Conservation (phyloP, 1,140 invertebrate species). For the Drosophila pallidifrons region DNA sequence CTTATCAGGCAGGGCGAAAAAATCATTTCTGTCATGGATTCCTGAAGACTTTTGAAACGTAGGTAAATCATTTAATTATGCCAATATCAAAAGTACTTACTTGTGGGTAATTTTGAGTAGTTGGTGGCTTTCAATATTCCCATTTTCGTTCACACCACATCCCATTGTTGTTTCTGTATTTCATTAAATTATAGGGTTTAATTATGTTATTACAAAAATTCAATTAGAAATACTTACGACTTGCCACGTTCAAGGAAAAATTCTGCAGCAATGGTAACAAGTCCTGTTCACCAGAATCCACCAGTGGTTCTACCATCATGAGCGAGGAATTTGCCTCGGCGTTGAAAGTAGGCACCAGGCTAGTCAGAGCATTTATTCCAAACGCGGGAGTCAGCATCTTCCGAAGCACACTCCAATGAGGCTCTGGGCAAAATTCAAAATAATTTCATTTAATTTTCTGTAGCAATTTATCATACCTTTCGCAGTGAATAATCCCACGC, state of each 20-base stretch:
- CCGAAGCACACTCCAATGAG: slow-evolving; percentile 68
- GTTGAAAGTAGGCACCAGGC: slow-evolving; percentile 75
- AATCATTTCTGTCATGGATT: slow-evolving; percentile 76
- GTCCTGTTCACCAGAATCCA: slow-evolving; percentile 48
- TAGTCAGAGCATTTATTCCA: slow-evolving; percentile 69
- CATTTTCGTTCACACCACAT: slow-evolving; percentile 45
- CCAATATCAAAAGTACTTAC: slow-evolving; percentile 46
- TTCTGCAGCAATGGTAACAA: slow-evolving; percentile 61
- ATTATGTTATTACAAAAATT: too few relatives aligned
- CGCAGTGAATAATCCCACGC: slow-evolving; percentile 66
- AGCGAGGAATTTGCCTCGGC: slow-evolving; percentile 52
- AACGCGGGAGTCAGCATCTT: slow-evolving; percentile 76
- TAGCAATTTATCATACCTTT: slow-evolving; percentile 34
- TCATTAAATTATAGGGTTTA: not conserved
- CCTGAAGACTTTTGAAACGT: slow-evolving; percentile 61
- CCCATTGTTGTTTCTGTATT: slow-evolving; percentile 78
- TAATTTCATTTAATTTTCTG: not conserved
- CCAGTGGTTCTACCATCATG: slow-evolving; percentile 38
- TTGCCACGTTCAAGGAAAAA: slow-evolving; percentile 66
- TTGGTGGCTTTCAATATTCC: slow-evolving; percentile 28
- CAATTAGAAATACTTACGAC: slow-evolving; percentile 50
- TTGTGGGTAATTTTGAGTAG: too few relatives aligned
- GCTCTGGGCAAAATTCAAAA: slow-evolving; percentile 49
- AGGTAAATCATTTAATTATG: slow-evolving; percentile 13
- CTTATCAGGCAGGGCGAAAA: slow-evolving; percentile 69